Percentiles rank a stretch among this genome's conserved stretches.
Evolutionary conservation across 2,113 vertebrate species (phyloP).

Genomic region (Ptyas mucosa): DNA sequence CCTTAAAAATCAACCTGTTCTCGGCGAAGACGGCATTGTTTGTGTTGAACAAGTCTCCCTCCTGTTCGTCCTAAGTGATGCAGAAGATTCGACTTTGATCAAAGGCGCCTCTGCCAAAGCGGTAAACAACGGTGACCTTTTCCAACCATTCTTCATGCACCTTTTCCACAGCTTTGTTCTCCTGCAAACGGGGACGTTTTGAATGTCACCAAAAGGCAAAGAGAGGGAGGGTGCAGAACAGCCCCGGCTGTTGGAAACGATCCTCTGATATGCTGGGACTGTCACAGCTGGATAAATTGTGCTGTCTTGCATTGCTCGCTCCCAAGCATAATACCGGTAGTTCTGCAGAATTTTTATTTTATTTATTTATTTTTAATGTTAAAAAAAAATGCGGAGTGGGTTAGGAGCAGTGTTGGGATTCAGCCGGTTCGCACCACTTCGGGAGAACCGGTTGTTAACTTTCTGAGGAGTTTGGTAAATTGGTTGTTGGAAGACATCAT

Average conservation of each 20-base stretch:
- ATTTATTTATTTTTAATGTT: background rate
- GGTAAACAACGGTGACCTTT: background rate
- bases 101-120: background rate
- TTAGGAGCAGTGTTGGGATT: too few species aligned
- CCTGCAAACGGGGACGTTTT: background rate
- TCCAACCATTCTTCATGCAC: background rate
- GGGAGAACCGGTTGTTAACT: too few species aligned
- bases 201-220: background rate
- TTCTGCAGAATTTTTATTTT: background rate
- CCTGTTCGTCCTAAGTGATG: slow-evolving; percentile 7
- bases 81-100: slow-evolving; percentile 1
- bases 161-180: background rate
- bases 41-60: background rate
- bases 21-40: background rate
- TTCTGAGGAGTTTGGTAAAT: too few species aligned
- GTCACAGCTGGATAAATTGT: background rate
- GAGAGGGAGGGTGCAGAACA: rapidly evolving
- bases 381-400: background rate
- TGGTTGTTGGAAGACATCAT: too few species aligned
- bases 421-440: too few species aligned
- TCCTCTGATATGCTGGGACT: background rate
- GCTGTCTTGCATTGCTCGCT: background rate
- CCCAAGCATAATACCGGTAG: background rate
- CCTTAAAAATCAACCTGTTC: background rate
- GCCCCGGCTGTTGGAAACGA: background rate